Evolutionary conservation across 2,113 vertebrate genomes (phyloP), one percentile per base, ranked within the genome.

Genomic region (Malurus alboscapulatus): DNA sequence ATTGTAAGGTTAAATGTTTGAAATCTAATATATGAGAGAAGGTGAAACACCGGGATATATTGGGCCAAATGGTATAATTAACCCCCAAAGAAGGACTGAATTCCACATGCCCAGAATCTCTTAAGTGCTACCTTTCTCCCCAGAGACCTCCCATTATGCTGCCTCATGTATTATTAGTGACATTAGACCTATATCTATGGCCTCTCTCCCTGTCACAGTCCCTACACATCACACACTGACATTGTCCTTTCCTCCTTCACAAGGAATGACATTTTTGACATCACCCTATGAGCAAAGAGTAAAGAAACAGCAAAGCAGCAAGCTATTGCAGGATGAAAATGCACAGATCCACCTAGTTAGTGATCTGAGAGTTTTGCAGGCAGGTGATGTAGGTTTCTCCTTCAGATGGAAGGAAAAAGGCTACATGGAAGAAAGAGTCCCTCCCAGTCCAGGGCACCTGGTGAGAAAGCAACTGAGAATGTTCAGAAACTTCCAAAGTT

Each of bases 231-330:
- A 80, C 59, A 88, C 71, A 65, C 15, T 69, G 87, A 79, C 71
- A 95, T 55, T 94, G 87, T 91, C 79, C 89, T 93, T 95, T 94
- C 48, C 91, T 91, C 58, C 69, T 92, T 91, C 72, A 86, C 34
- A 77, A 83, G 26, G 30, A 87, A 90, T 91, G 85, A 93, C 90
- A 95, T 91, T 90, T 95, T 95, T 93, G 51, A 88, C 85, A 94
- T 90, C 25, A 71, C 55, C 19, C 55, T 63, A 53, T 68, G 75
- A 92, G 57, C 48, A 83, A 69, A 42, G 54, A 66, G 25, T 27
- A 84, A 79, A 75, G 74, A 38, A 90, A 71, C 40, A 87, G 48
- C 27, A 57, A 91, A 85, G 82, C 50, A 66, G 71, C 32, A 76
- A 90, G 62, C 32, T 91, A n/a, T 91, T 88, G 72, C 55, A 42